Conservation (phyloP, 1,140 invertebrate genomes). For the Cepaea nemoralis region DNA sequence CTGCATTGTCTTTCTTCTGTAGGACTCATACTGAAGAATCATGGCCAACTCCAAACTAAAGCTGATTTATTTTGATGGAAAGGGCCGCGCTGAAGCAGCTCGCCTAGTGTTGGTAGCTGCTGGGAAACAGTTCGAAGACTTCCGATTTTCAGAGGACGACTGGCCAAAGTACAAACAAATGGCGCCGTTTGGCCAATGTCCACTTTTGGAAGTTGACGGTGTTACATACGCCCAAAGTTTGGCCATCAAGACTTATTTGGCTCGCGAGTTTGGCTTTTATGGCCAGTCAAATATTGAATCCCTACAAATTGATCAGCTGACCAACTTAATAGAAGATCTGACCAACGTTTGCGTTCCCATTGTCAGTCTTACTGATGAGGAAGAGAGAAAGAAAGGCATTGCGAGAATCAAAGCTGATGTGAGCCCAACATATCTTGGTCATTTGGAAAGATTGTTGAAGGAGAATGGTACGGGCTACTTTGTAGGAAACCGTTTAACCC, state of each 20-base stretch:
- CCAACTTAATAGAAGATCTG: conserved; percentile 2
- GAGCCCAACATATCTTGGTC: neutral
- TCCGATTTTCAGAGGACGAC: conserved; percentile 39
- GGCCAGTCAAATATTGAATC: conserved; percentile 6
- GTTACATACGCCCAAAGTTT: conserved; percentile 53
- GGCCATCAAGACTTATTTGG: conserved; percentile 63
- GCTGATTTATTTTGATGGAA: conserved; percentile 51
- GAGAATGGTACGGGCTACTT: conserved; percentile 10
- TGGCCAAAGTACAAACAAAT: conserved; percentile 52
- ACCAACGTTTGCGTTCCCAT: neutral
- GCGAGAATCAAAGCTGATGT: neutral
- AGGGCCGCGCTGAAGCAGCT: conserved; percentile 53
- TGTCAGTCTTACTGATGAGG: neutral
- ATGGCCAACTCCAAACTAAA: conserved; percentile 18
- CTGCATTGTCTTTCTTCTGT: neutral
- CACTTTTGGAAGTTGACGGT: conserved; percentile 67
- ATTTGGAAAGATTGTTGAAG: neutral
- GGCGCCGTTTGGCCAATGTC: conserved; percentile 48
- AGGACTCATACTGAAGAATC: neutral
- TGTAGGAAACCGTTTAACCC: neutral
- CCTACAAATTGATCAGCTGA: conserved; percentile 7
- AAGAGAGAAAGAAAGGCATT: neutral
- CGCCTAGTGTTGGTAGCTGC: conserved; percentile 54
- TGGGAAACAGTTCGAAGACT: conserved; percentile 53
- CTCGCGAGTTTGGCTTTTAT: conserved; percentile 56